These are phyloP conservation scores for Pogona vitticeps DNA, from an alignment of 2,113 vertebrate species.

Conservation along the genomic window DNA sequence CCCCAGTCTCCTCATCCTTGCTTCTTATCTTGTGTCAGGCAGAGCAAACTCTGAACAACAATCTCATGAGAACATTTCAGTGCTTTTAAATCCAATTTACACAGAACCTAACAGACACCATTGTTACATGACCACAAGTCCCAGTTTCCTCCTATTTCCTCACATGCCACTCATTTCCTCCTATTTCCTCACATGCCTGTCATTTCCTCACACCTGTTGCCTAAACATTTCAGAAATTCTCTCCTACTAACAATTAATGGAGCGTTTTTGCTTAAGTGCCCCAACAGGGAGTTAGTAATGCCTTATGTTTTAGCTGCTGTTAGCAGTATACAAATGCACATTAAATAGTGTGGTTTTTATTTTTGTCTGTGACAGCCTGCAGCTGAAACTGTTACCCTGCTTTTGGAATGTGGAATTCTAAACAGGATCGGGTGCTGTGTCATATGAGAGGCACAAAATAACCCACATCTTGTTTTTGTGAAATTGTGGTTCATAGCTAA, in stretches of 20 bases:
- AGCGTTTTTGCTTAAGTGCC: not conserved
- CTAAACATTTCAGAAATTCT: not conserved
- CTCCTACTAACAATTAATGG: not conserved
- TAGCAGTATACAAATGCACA: not conserved
- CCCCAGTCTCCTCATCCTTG: no score
- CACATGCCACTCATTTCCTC: no score
- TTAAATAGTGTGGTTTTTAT: not conserved
- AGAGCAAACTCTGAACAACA: no score
- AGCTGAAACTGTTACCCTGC: slow-evolving; percentile 1
- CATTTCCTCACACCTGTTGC: not conserved
- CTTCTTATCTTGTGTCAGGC: no score
- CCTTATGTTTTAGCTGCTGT: not conserved
- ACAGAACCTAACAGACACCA: no score
- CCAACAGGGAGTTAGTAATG: not conserved
- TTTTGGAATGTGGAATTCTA: slow-evolving; percentile 20
- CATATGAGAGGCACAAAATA: slow-evolving; percentile 8
- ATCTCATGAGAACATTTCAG: no score
- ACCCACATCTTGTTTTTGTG: slow-evolving; percentile 26
- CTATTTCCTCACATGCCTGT: no score
- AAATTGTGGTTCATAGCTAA: slow-evolving; percentile 29
- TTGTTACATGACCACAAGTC: no score
- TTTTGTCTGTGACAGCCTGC: not conserved
- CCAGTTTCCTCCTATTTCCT: no score
- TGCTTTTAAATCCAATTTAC: no score
- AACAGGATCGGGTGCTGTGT: not conserved